Evolutionary conservation across 2,113 vertebrate genomes (phyloP), one percentile per base, ranked within the genome.

Genomic region (Rhinoderma darwinii): DNA sequence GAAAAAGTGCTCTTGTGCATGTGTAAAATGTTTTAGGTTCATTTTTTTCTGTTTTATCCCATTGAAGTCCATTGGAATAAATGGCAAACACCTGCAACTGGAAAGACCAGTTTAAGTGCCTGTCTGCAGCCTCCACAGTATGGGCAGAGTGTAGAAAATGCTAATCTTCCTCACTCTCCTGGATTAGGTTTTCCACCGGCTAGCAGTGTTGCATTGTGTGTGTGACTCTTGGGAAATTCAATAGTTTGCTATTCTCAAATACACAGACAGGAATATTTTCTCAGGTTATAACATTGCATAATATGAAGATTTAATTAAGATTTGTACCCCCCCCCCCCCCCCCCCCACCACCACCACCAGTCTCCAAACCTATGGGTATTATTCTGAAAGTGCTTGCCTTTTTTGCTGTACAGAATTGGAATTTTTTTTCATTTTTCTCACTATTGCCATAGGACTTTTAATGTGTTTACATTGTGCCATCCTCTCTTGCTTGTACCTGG

Each of bases 191-290:
- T 44, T 27, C 4, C 9, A 78, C 54, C 15, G 15, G 18, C 75
- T 78, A 10, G 75, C 68, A 72, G 35, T 41, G 37, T 78, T 44
- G 30, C 44, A 72, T 35, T 47, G 27, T 35, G 44, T 77, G 51
- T 77, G 41, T 27, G 74, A 47, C 74, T 77, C 74, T 0, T 20
- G 74, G 74, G 74, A 77, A 77, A 77, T 77, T 77, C 50, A 77
- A 47, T 50, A 30, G 44, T 77, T 44, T 77, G 74, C 74, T 77
- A 30, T 77, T 50, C 43, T 32, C 74, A 32, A 12, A 47, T 51
- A 27, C 43, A 47, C 74, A 47, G 37, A 39, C 73, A 51, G 30
- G 2, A 51, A 51, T 50, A 22, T 50, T 51, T 30, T 51, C 43
- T 51, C 43, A 32, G 44, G 12, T 77, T 77, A 50, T 75, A 75